These are phyloP conservation scores for Drosophila imparisetae DNA, from an alignment of 2,888 invertebrate species.

Conservation along the genomic window DNA sequence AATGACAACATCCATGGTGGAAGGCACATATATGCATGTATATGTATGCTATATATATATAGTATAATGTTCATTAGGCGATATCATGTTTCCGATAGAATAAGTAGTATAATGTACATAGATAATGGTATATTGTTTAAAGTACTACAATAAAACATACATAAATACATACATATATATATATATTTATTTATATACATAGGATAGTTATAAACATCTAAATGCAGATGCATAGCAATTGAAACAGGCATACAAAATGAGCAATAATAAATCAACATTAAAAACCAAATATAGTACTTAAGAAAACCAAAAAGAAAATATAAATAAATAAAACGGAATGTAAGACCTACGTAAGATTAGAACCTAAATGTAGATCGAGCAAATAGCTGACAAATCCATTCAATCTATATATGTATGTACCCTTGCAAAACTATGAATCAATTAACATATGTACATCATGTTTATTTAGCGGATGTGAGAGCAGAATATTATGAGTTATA, in stretches of 20 bases:
- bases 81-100: slow-evolving; percentile 47
- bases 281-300: slow-evolving; percentile 21
- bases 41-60: slow-evolving; percentile 28
- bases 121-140: slow-evolving; percentile 30
- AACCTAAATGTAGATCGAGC: neutral
- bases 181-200: slow-evolving; percentile 28
- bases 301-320: slow-evolving; percentile 4
- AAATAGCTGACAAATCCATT: slow-evolving; percentile 8
- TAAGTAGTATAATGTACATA: slow-evolving; percentile 32
- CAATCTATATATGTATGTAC: neutral
- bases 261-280: slow-evolving; percentile 16
- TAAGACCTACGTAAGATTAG: neutral
- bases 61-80: slow-evolving; percentile 44
- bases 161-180: slow-evolving; percentile 37
- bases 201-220: slow-evolving; percentile 29
- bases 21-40: slow-evolving; percentile 24
- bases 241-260: slow-evolving; percentile 39
- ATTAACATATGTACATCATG: neutral
- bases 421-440: slow-evolving; percentile 14
- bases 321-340: slow-evolving; percentile 1
- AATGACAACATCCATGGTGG: slow-evolving; percentile 41
- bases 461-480: neutral
- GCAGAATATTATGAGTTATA: neutral
- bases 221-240: slow-evolving; percentile 49
- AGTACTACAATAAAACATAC: slow-evolving; percentile 33